Evolutionary conservation across 2,888 invertebrate species (phyloP).

Genomic region (Liopterus haemorrhoidalis): DNA sequence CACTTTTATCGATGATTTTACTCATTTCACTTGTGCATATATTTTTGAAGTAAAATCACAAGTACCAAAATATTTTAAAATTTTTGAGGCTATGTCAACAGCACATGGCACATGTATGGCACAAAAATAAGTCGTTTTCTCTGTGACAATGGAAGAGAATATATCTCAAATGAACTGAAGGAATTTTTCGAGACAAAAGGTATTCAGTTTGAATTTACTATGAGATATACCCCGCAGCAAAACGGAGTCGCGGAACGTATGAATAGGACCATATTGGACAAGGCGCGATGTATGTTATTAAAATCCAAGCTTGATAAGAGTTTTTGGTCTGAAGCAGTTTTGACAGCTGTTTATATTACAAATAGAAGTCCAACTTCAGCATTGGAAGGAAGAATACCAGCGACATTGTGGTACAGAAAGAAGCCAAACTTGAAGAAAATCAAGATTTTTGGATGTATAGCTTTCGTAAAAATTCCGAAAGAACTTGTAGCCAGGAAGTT

Average conservation of each 20-base stretch:
- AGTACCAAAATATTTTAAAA: no score
- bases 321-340: not conserved
- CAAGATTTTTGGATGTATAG: slow-evolving; percentile 28
- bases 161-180: no score
- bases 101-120: no score
- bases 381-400: slow-evolving; percentile 6
- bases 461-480: slow-evolving; percentile 26
- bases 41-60: no score
- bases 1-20: no score
- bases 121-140: no score
- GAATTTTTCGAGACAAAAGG: slow-evolving; percentile 29
- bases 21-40: no score
- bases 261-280: slow-evolving; percentile 29
- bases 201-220: slow-evolving; percentile 31
- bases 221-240: slow-evolving; percentile 33
- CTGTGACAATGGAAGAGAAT: no score
- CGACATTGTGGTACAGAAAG: slow-evolving; percentile 28
- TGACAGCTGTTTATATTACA: not conserved
- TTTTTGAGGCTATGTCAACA: no score
- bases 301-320: not conserved
- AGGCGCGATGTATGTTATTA: slow-evolving; percentile 22
- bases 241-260: slow-evolving; percentile 33
- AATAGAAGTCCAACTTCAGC: slow-evolving; percentile 2
- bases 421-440: slow-evolving; percentile 29
- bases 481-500: slow-evolving; percentile 23